These are phyloP conservation scores for Peromyscus eremicus DNA, from an alignment of 2,797 vertebrate genomes.

Conservation along the genomic window DNA sequence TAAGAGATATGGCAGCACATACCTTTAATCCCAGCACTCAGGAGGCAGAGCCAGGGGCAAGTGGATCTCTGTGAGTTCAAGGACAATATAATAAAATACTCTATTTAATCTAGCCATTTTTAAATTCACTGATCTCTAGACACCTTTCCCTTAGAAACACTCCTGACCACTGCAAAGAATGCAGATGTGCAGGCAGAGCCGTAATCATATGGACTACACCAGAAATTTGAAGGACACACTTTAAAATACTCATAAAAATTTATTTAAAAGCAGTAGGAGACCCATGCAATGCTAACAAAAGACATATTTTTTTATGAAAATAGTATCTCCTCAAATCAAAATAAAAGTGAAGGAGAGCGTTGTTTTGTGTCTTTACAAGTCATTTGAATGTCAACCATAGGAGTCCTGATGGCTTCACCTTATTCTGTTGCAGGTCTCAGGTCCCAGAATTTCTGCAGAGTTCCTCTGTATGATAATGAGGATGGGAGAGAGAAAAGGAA, in stretches of 20 bases:
- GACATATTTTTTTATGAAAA: neutral
- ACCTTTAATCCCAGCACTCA: neutral
- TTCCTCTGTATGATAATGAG: neutral
- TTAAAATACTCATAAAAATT: neutral
- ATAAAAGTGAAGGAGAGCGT: neutral
- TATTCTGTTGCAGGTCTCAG: neutral
- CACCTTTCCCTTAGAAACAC: neutral
- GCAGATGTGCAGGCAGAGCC: neutral
- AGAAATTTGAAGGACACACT: neutral
- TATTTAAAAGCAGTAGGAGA: conserved; percentile 11
- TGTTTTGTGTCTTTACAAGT: neutral
- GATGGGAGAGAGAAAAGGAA: neutral
- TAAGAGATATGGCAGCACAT: neutral
- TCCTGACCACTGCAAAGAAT: neutral
- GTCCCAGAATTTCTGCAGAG: neutral
- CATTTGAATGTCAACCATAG: neutral
- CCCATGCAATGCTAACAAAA: neutral
- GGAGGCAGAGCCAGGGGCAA: neutral
- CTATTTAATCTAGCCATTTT: neutral
- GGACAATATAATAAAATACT: neutral
- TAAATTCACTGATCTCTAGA: neutral
- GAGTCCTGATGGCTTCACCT: neutral
- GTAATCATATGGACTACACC: neutral
- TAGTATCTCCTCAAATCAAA: neutral
- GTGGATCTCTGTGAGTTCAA: neutral